A percentile compares a stretch with the other conserved stretches of the same genome.
Evolutionary conservation across 2,888 invertebrate genomes (phyloP).

Genomic region (Lamproptera curius): DNA sequence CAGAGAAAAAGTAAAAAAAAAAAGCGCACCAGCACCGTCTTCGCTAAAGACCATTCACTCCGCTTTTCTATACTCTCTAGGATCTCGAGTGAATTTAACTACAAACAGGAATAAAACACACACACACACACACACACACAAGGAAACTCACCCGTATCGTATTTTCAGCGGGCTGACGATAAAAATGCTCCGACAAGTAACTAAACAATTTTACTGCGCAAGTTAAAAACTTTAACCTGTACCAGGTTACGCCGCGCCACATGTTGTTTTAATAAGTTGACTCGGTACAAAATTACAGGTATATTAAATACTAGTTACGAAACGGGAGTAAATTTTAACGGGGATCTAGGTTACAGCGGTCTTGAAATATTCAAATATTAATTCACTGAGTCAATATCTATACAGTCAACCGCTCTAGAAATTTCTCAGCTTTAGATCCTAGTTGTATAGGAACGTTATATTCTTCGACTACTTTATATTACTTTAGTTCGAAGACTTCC

Average conservation of each 20-base stretch:
- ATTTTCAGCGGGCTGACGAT: slow-evolving; percentile 9
- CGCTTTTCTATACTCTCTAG: slow-evolving; percentile 5
- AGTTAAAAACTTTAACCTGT: slow-evolving; percentile 13
- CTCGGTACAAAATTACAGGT: slow-evolving; percentile 11
- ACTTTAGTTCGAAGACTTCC: no score
- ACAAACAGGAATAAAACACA: slow-evolving; percentile 7
- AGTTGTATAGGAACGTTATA: no score
- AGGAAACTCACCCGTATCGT: slow-evolving; percentile 7
- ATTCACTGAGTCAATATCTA: no score
- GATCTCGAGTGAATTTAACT: slow-evolving; percentile 17
- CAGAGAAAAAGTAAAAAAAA: neutral
- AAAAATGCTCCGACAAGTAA: slow-evolving; percentile 9
- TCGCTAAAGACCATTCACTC: slow-evolving; percentile 7
- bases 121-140: neutral
- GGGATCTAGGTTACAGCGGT: no score
- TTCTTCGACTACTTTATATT: no score
- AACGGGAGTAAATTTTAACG: slow-evolving; percentile 11
- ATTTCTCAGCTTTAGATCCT: no score
- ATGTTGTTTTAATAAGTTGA: slow-evolving; percentile 20
- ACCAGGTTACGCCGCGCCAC: slow-evolving; percentile 15
- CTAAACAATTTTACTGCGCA: slow-evolving; percentile 14
- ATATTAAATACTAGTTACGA: slow-evolving; percentile 14
- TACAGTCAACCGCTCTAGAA: no score
- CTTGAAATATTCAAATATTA: no score
- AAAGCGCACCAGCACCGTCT: neutral